A percentile compares a stretch with the other conserved stretches of the same genome.
These are phyloP conservation scores for Cotesia glomerata DNA, from an alignment of 1,140 invertebrate genomes.

Conservation along the genomic window DNA sequence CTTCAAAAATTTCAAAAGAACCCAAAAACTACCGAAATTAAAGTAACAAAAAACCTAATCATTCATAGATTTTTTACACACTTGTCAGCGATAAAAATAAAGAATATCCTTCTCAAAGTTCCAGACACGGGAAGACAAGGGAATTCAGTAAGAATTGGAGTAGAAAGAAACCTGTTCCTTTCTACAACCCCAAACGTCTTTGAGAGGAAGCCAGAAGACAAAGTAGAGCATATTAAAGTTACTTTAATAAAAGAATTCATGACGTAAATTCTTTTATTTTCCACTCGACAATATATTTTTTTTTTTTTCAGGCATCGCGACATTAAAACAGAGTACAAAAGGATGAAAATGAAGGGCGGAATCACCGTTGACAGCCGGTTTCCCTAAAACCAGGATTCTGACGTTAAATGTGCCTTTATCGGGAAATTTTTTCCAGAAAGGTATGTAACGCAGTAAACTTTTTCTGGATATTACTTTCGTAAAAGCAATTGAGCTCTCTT, in stretches of 20 bases:
- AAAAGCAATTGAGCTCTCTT: too few species aligned
- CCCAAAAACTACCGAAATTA: too few species aligned
- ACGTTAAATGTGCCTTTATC: neutral
- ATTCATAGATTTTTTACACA: too few species aligned
- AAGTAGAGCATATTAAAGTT: too few species aligned
- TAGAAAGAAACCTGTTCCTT: neutral
- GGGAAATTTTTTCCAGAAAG: neutral
- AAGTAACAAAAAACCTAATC: too few species aligned
- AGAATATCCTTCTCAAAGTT: too few species aligned
- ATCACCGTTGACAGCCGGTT: neutral
- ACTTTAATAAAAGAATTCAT: neutral
- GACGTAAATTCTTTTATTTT: neutral
- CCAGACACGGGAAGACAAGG: neutral
- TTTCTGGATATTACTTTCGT: too few species aligned
- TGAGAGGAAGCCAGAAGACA: too few species aligned
- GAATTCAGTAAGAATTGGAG: slow-evolving; percentile 12
- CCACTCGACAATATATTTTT: too few species aligned
- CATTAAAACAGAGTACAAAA: neutral
- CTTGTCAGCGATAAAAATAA: too few species aligned
- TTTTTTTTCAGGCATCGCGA: too few species aligned
- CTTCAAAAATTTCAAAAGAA: too few species aligned
- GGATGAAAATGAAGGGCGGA: neutral
- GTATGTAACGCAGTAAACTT: neutral
- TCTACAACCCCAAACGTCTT: neutral
- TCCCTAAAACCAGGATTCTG: neutral